phyloP scores from a whole-genome alignment of 1,140 invertebrate genomes.

The Philotrypesis tridentata region DNA sequence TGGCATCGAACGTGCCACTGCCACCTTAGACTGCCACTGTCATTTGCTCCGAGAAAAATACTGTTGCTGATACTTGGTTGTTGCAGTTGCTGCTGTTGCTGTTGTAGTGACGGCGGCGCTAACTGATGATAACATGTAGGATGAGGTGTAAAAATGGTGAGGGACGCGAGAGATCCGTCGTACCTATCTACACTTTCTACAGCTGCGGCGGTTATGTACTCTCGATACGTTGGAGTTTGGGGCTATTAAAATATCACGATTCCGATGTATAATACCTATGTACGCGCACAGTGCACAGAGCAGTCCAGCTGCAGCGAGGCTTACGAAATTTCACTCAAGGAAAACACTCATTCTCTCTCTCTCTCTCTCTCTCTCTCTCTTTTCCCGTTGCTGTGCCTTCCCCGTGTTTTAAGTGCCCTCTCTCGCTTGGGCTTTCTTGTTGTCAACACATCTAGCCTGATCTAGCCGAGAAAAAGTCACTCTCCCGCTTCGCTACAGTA shows the following conservation, averaged over 20 bases:
- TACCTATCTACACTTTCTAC: no score
- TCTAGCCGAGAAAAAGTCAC: neutral
- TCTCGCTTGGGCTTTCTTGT: neutral
- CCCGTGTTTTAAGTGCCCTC: no score
- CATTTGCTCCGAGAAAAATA: constrained; percentile 6
- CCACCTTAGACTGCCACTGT: no score
- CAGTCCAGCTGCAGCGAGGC: neutral
- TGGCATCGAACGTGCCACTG: constrained; percentile 16
- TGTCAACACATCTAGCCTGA: neutral
- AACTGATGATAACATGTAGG: constrained; percentile 7
- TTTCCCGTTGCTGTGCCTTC: neutral
- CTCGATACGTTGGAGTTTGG: no score
- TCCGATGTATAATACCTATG: neutral
- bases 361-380: neutral
- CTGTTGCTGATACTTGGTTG: neutral
- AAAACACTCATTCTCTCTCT: neutral
- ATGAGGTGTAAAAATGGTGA: constrained; percentile 3
- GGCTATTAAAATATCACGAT: no score
- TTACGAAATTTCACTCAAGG: neutral
- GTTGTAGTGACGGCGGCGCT: neutral
- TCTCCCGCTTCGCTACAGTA: neutral
- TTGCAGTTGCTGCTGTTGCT: neutral
- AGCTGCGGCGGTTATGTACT: no score
- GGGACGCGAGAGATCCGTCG: neutral
- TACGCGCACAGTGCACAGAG: neutral